These are phyloP conservation scores for Erebia ligea DNA, from an alignment of 2,888 invertebrate genomes.

Conservation along the genomic window DNA sequence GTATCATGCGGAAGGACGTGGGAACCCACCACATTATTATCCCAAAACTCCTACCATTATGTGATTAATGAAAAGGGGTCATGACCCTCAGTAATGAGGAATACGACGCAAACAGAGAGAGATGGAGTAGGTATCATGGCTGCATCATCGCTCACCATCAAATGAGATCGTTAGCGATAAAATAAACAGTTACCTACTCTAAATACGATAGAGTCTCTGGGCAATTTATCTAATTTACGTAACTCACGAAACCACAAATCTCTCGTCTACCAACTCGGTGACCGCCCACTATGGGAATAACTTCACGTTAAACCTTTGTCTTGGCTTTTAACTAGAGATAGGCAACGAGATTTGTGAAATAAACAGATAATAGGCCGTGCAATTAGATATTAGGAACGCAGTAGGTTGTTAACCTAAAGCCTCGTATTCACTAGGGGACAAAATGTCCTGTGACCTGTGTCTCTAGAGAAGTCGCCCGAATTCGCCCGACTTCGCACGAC, in stretches of 20 bases:
- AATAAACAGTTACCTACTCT: background rate
- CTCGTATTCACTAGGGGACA: no score
- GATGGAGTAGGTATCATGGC: background rate
- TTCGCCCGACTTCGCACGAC: no score
- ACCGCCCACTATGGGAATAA: slow-evolving; percentile 23
- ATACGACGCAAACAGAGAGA: no score
- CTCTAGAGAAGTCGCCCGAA: no score
- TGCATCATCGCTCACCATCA: no score
- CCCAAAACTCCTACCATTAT: no score
- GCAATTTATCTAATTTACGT: background rate
- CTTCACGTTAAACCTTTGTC: slow-evolving; percentile 16
- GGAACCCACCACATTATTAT: no score
- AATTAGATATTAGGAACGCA: background rate
- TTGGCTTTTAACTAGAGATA: slow-evolving; percentile 11
- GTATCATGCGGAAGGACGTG: no score
- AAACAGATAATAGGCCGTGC: background rate
- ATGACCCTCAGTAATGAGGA: no score
- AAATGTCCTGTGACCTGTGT: no score
- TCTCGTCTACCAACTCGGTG: background rate
- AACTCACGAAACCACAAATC: slow-evolving; percentile 8
- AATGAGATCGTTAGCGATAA: background rate
- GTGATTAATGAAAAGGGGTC: no score
- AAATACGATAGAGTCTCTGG: background rate
- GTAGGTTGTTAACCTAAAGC: no score
- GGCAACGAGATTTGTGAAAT: background rate